These are phyloP conservation scores for Hylomyscus alleni DNA, from an alignment of 2,797 vertebrate genomes.

Conservation along the genomic window DNA sequence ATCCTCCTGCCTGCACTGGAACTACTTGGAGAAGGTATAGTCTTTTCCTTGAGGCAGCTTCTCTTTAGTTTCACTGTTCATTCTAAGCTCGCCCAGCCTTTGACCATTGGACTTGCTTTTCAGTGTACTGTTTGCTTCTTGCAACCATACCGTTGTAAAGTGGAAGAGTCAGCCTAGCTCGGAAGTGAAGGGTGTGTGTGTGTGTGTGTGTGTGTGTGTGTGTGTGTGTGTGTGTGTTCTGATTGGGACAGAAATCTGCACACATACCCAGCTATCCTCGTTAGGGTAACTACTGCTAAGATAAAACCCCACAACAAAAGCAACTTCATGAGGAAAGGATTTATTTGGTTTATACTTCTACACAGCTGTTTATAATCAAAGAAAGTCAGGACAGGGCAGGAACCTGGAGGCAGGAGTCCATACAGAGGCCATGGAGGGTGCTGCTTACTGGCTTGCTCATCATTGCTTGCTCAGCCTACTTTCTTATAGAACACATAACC, in stretches of 20 bases:
- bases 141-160: background rate
- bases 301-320: background rate
- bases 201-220: background rate
- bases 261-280: background rate
- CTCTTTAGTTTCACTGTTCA: background rate
- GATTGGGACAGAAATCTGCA: conserved; percentile 33
- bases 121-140: background rate
- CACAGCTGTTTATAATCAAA: no score
- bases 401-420: no score
- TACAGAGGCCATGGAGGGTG: no score
- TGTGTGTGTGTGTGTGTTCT: background rate
- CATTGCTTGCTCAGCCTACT: no score
- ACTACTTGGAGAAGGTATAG: conserved; percentile 37
- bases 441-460: no score
- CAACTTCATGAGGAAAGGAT: no score
- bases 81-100: conserved; percentile 9
- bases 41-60: background rate
- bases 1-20: background rate
- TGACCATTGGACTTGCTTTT: background rate
- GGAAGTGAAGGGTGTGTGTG: background rate
- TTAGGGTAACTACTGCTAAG: background rate
- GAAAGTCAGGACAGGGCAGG: no score
- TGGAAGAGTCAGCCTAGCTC: background rate
- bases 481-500: no score
- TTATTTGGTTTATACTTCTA: no score